phyloP scores from a whole-genome alignment of 2,113 vertebrate species.

The Dendrocopos noguchii region DNA sequence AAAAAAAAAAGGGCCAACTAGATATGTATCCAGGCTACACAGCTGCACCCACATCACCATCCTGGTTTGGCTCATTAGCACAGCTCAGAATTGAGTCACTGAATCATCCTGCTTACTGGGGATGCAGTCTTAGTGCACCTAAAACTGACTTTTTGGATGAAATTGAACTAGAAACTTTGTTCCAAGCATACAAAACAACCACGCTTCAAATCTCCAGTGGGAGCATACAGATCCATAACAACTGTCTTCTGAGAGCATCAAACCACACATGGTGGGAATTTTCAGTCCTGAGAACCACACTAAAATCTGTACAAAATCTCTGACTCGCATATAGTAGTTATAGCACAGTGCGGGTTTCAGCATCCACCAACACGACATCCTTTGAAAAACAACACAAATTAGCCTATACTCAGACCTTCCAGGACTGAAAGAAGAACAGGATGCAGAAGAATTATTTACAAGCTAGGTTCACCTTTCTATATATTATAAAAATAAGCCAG shows the following conservation, averaged over 20 bases:
- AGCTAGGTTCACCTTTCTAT: neutral
- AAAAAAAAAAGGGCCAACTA: neutral
- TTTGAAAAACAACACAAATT: neutral
- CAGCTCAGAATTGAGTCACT: neutral
- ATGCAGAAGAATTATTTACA: neutral
- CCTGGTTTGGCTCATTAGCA: neutral
- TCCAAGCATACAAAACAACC: neutral
- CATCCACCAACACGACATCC: neutral
- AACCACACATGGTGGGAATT: neutral
- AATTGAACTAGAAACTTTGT: neutral
- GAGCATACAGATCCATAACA: neutral
- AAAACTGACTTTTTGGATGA: neutral
- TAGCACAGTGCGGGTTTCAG: neutral
- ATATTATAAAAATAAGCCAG: neutral
- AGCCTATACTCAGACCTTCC: neutral
- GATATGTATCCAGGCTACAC: neutral
- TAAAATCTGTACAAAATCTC: neutral
- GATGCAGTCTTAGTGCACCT: neutral
- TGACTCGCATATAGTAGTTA: neutral
- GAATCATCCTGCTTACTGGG: neutral
- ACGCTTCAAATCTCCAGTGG: neutral
- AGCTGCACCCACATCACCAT: neutral
- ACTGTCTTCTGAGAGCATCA: neutral
- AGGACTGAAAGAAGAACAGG: neutral
- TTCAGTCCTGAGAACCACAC: neutral